These are phyloP conservation scores for Tillus elongatus DNA, from an alignment of 2,888 invertebrate genomes.

Conservation along the genomic window DNA sequence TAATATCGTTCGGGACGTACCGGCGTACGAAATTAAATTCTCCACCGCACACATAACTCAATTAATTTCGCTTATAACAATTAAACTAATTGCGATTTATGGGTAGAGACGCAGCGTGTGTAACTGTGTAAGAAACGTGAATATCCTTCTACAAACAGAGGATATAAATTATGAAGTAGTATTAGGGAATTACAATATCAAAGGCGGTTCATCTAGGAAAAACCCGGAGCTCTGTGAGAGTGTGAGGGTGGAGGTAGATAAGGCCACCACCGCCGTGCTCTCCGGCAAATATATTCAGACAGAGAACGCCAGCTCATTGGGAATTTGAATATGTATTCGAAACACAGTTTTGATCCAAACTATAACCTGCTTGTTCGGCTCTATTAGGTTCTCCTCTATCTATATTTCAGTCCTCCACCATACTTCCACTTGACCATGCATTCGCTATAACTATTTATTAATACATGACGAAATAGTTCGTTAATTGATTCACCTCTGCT, in stretches of 20 bases:
- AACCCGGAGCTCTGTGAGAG: neutral
- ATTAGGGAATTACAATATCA: constrained; percentile 41
- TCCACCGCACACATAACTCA: no score
- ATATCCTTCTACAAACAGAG: constrained; percentile 22
- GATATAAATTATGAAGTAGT: constrained; percentile 40
- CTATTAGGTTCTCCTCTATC: neutral
- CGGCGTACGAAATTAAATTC: no score
- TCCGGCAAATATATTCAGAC: constrained; percentile 27
- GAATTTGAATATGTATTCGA: constrained; percentile 40
- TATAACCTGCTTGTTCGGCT: constrained; percentile 3
- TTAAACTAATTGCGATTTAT: constrained; percentile 3
- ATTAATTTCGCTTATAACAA: neutral
- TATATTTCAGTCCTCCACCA: neutral
- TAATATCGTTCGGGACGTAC: no score
- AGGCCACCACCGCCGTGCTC: constrained; percentile 35
- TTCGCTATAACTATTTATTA: constrained; percentile 4
- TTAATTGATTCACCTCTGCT: constrained; percentile 12
- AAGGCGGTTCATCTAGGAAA: constrained; percentile 39
- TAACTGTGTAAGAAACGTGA: constrained; percentile 3
- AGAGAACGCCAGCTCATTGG: constrained; percentile 35
- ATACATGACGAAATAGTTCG: constrained; percentile 13
- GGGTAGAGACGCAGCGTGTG: neutral
- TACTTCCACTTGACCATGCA: neutral
- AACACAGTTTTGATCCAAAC: constrained; percentile 19
- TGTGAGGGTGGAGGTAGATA: no score